Percentiles rank a stretch among this genome's conserved stretches.
Evolutionary conservation across 2,888 invertebrate genomes (phyloP).

Genomic region (Athetis lepigone): DNA sequence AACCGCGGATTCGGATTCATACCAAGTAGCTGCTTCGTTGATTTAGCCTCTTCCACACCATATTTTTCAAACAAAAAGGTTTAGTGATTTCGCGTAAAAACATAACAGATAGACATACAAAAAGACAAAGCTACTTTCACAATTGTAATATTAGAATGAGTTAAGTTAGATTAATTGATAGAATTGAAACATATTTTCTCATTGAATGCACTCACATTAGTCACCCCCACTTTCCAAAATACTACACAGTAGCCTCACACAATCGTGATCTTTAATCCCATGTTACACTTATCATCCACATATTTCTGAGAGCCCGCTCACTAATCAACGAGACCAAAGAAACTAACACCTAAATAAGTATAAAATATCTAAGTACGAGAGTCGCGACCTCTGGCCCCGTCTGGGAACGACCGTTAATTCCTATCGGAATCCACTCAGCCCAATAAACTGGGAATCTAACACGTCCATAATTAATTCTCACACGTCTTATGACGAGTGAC

Average conservation of each 20-base stretch:
- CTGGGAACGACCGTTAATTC: conserved; percentile 60
- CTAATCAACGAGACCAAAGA: conserved; percentile 38
- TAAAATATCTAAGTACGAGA: conserved; percentile 54
- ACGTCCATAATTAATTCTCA: conserved; percentile 73
- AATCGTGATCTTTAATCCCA: conserved; percentile 35
- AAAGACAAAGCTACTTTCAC: no score
- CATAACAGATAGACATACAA: no score
- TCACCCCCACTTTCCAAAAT: no score
- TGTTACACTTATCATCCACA: conserved; percentile 39
- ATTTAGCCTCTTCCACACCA: no score
- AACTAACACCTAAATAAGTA: conserved; percentile 34
- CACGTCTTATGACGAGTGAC: conserved; percentile 64
- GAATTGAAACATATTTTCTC: no score
- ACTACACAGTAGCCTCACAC: background rate
- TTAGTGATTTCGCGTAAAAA: no score
- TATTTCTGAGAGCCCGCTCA: conserved; percentile 29
- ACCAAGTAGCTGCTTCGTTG: no score
- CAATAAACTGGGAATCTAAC: conserved; percentile 63
- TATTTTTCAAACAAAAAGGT: no score
- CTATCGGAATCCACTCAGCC: conserved; percentile 60
- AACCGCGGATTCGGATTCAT: no score
- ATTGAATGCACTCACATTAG: no score
- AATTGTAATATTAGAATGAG: no score
- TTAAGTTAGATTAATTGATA: no score
- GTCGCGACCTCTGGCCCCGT: conserved; percentile 59